Evolutionary conservation across 2,797 vertebrate genomes (phyloP), one percentile per base, ranked within the genome.

Genomic region (Meda fulgida): DNA sequence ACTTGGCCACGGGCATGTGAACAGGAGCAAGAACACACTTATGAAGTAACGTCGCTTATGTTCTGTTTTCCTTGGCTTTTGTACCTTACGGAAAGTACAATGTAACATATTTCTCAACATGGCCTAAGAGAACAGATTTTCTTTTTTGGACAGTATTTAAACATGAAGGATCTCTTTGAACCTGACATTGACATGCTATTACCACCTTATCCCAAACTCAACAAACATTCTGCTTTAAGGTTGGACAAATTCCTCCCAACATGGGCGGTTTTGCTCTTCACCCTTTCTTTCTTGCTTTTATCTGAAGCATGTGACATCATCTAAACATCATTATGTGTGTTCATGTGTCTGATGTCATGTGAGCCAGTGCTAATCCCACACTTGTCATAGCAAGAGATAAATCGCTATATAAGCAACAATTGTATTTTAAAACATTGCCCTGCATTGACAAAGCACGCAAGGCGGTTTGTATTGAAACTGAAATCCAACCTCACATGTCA

Each of bases 21-120:
- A 94, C 93, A 91, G 94, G 93, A 96, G 94, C 92, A 16, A 48
- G 71, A 86, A 89, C 78, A 53, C 65, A 81, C 83, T 95, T 92
- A 96, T 96, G 95, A 97, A 95, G 96, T 95, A 92, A 92, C 92
- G 88, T 87, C 91, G 92, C 91, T 95, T 93, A 93, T 95, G 94
- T 94, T 92, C 93, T 96, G 93, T 96, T 97, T 95, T 96, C 95
- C 92, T 97, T 97, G 96, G 96, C 96, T 70, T 84, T 93, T 86
- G 81, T 72, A 80, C 43, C 81, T 79, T 84, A 90, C 94, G 95
- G 96, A 97, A 97, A 97, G 96, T 95, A 89, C 95, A 96, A 93
- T 95, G 94, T 92, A 94, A 90, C 89, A 88, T 92, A 93, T 92
- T 94, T 94, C 93, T 93, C 58, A 81, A 92, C 88, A 84, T 90